Base-by-base conservation (phyloP, 2,888 invertebrate genomes). In the Pyrochroa serraticornis region DNA sequence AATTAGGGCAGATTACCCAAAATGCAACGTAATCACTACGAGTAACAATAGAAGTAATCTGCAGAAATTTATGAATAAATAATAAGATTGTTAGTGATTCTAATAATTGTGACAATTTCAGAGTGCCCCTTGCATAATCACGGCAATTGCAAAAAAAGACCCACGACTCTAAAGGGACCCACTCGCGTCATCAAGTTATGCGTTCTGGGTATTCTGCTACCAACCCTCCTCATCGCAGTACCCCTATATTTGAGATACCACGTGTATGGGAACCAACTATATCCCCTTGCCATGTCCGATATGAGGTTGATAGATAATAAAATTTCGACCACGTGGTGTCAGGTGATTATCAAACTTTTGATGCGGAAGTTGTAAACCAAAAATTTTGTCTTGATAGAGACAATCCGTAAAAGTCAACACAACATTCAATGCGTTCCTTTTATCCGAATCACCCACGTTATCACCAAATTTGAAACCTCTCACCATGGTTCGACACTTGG, bases 301-400 rank as follows among this genome's bases (percentile, higher is more conserved):
- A 90, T 90, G 85, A 79, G 90, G 59, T 81, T 91, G 54, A 83
- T 91, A 61, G 90, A 91, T 75, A 85, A 85, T 70, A 86, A 83
- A 79, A 85, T 91, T 63, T 91, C 91, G 0, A 89, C 91, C 1
- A 87, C 87, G 10, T 91, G 91, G 91, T 91, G 91, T 72, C 89
- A 91, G 85, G 90, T 90, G 78, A 78, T 74, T 68, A 30, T 56
- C 10, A 14, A 31, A n/a, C 38, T 30, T 36, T 45, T 47, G 6
- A 43, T 10, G 1, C 6, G 22, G 5, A 36, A 44, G 22, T 43
- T 22, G 7, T 33, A 6, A 43, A 14, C 10, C 37, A 38, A 50
- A 34, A 33, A 44, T 8, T 5, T 22, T 47, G 46, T n/a, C 5
- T 35, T 53, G 39, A 55, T 69, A 90, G 90, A 83, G 85, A 37